phyloP scores from a whole-genome alignment of 64 coral and sea anemone species.

The Astreopora myriophthalma region DNA sequence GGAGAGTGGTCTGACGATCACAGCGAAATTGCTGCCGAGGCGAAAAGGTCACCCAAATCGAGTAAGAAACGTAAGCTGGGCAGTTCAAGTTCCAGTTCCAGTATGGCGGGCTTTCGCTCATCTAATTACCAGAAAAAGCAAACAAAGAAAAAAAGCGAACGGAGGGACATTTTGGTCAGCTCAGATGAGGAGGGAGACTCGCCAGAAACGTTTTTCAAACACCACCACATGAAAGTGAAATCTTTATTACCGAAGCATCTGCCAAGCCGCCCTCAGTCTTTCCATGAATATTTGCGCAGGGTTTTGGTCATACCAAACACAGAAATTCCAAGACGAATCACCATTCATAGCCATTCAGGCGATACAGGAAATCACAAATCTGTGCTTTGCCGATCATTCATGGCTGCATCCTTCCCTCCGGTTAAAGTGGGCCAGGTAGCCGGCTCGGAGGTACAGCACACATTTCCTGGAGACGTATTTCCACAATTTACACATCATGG shows the following conservation, averaged over 20 bases:
- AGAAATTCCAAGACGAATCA: constrained; percentile 13
- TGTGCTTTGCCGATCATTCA: background rate
- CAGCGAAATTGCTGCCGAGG: background rate
- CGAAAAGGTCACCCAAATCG: background rate
- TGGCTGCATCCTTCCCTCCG: constrained; percentile 15
- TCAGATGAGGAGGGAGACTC: constrained; percentile 4
- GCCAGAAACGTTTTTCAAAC: background rate
- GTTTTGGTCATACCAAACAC: background rate
- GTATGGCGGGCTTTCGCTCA: background rate
- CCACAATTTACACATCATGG: constrained; percentile 43
- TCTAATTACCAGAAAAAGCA: background rate
- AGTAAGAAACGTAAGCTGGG: background rate
- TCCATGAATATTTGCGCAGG: background rate
- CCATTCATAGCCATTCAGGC: background rate
- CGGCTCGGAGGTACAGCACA: background rate
- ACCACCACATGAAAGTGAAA: constrained; percentile 4
- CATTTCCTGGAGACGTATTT: constrained; percentile 24
- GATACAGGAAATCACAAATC: background rate
- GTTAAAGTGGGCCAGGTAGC: background rate
- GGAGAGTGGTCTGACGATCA: background rate
- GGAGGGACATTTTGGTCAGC: background rate
- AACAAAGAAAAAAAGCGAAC: background rate
- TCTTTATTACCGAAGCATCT: constrained; percentile 3
- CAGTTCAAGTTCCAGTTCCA: background rate
- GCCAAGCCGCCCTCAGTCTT: background rate